Evolutionary conservation across 2,888 invertebrate genomes (phyloP), one percentile per base, ranked within the genome.

Genomic region (Cryptocephalus primarius): DNA sequence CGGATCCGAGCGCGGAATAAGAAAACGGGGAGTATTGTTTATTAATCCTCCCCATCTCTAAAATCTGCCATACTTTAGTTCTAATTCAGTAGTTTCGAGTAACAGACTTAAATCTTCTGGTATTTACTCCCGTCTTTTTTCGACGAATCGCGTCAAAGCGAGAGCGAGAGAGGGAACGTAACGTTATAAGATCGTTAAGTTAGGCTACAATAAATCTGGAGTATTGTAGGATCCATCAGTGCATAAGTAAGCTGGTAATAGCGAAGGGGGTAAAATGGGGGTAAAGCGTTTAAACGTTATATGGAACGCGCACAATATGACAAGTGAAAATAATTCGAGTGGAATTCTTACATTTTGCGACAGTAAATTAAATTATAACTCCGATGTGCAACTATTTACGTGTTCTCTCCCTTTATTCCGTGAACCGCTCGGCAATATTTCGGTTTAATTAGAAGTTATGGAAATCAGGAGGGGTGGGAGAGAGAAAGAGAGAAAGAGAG

Each of bases 321-420:
- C 66, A 67, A 66, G 65, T 60, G 65, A 60, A 64, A 65, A 63
- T 66, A 67, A 67, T 67, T 67, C 69, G 66, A 63, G 68, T 65
- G 69, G 65, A 67, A 69, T 69, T 69, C 69, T 69, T 69, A 68
- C 68, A 69, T 67, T 65, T 60, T 60, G 63, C 65, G 51, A 54
- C 54, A 55, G 51, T 52, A 58, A 60, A 60, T 58, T 57, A 56
- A 58, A 58, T 55, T 55, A 55, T 52, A 52, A 52, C 55, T 53
- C 52, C 53, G 49, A 55, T 55, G 55, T 51, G 55, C 54, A 54
- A 51, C 52, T 54, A 54, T 54, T 50, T 54, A 46, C 45, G 22
- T 22, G 22, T 22, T 22, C 22, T 22, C 22, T 22, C 22, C 22
- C 22, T 22, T 22, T 22, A 22, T 22, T 22, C 22, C 22, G 22